Conservation (phyloP, 1,140 invertebrate genomes). For the Charaxes varanes region DNA sequence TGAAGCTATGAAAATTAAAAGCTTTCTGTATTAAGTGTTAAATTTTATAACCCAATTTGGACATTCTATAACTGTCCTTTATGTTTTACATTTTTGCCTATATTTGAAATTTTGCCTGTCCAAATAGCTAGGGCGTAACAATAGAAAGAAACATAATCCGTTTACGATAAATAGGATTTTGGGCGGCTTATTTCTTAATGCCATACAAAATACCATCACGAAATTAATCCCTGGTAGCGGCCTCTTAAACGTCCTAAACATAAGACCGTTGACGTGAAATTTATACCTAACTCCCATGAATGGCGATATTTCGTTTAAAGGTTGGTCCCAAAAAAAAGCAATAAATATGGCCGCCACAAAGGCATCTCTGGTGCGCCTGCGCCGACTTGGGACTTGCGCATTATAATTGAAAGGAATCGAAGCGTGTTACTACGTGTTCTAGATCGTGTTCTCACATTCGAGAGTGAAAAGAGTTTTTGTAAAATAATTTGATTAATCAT, state of each 20-base stretch:
- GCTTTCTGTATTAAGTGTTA: no score
- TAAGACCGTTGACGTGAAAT: slow-evolving; percentile 53
- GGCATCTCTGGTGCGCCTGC: slow-evolving; percentile 61
- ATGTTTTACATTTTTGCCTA: no score
- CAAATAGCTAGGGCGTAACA: no score
- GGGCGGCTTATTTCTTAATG: background rate
- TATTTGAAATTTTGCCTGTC: no score
- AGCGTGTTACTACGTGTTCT: slow-evolving; percentile 30
- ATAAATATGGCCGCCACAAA: slow-evolving; percentile 68
- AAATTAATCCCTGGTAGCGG: slow-evolving; percentile 13
- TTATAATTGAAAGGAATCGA: slow-evolving; percentile 37
- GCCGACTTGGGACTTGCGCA: slow-evolving; percentile 55
- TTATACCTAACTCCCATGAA: slow-evolving; percentile 70
- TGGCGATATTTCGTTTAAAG: slow-evolving; percentile 62
- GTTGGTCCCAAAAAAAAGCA: slow-evolving; percentile 50
- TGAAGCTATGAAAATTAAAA: no score
- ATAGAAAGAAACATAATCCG: background rate
- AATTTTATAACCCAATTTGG: no score
- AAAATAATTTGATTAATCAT: no score
- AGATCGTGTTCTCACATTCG: slow-evolving; percentile 11
- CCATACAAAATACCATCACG: background rate
- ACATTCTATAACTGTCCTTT: no score
- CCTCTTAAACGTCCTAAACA: slow-evolving; percentile 32
- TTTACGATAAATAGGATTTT: background rate
- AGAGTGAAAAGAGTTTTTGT: no score